Evolutionary conservation across 2,797 vertebrate genomes (phyloP).

Genomic region (Staurois parvus): DNA sequence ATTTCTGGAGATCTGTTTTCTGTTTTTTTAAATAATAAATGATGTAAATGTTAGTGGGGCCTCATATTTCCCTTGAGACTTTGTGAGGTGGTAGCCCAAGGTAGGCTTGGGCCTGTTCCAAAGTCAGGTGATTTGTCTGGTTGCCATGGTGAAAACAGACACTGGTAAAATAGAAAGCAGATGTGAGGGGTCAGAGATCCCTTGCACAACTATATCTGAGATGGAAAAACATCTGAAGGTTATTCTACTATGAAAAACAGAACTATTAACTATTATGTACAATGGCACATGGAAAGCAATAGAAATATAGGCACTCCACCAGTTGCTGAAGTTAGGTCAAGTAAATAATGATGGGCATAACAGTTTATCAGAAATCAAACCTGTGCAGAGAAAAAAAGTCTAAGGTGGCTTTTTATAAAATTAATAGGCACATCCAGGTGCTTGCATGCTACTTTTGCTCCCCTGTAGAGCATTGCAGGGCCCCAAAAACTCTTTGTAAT

Average conservation of each 20-base stretch:
- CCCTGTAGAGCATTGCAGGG: no score
- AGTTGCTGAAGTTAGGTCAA: no score
- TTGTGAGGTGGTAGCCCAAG: slow-evolving; percentile 28
- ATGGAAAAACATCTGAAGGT: slow-evolving; percentile 37
- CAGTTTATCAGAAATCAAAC: no score
- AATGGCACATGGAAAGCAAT: not conserved
- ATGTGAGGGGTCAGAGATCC: slow-evolving; percentile 44
- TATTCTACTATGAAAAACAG: slow-evolving; percentile 16
- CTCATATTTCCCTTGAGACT: slow-evolving; percentile 23
- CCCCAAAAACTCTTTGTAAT: no score
- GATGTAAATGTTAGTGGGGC: slow-evolving; percentile 28
- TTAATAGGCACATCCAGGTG: no score
- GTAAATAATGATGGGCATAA: no score
- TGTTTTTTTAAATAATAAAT: slow-evolving; percentile 16
- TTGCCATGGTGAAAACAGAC: slow-evolving; percentile 42
- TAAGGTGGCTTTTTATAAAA: no score
- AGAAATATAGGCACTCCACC: not conserved
- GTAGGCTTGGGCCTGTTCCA: slow-evolving; percentile 31
- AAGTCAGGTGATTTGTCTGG: slow-evolving; percentile 53
- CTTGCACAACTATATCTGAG: slow-evolving; percentile 37
- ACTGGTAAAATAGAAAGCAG: slow-evolving; percentile 45
- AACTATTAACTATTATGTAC: slow-evolving; percentile 16
- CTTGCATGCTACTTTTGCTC: no score
- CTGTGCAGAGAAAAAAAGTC: no score
- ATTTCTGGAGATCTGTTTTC: slow-evolving; percentile 14